Percentiles rank a stretch among this genome's conserved stretches.
phyloP scores from a whole-genome alignment of 2,888 invertebrate species.

The Frankliniella fusca region DNA sequence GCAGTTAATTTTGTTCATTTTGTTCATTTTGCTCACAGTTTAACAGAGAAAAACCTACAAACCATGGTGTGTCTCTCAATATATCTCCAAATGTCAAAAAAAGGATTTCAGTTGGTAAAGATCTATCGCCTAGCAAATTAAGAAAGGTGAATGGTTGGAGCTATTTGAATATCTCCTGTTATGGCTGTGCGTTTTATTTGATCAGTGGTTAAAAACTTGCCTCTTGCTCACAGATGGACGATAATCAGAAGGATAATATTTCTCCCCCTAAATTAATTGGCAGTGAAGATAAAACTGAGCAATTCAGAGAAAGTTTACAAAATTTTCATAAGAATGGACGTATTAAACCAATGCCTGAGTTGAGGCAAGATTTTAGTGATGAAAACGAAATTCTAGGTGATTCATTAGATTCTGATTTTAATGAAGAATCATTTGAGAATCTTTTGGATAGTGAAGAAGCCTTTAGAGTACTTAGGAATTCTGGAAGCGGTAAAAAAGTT shows the following conservation, averaged over 20 bases:
- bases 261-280: background rate
- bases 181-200: background rate
- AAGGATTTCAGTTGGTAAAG: background rate
- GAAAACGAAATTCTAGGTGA: background rate
- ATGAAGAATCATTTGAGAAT: conserved; percentile 4
- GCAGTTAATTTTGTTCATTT: background rate
- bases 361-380: background rate
- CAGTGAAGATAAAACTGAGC: background rate
- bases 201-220: background rate
- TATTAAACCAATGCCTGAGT: background rate
- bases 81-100: background rate
- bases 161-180: background rate
- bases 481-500: background rate
- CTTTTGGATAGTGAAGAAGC: background rate
- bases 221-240: background rate
- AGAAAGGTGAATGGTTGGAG: background rate
- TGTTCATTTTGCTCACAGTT: background rate
- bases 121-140: background rate
- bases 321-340: background rate
- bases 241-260: background rate
- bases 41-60: background rate
- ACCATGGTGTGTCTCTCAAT: background rate
- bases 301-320: background rate
- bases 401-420: background rate
- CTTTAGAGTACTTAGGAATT: background rate